These are phyloP conservation scores for Ctenosaura bakeri DNA, from an alignment of 2,797 vertebrate species.

Conservation along the genomic window DNA sequence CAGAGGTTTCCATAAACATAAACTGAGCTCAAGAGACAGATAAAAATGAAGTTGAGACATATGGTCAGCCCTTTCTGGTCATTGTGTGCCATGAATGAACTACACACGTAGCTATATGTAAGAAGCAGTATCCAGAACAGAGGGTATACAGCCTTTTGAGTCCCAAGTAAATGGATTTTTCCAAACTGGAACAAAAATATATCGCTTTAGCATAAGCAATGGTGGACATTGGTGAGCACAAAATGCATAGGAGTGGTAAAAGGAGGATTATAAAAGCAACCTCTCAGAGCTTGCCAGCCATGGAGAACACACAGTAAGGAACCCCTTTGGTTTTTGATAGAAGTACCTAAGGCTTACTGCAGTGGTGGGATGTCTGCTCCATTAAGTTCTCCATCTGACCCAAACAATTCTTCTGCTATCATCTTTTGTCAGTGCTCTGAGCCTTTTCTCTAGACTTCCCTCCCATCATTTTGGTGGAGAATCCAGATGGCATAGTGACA, in stretches of 20 bases:
- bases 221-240: background rate
- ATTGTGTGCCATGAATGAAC: background rate
- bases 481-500: too few species aligned
- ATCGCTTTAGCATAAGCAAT: background rate
- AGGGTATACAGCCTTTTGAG: background rate
- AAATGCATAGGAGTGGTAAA: background rate
- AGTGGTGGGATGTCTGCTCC: too few species aligned
- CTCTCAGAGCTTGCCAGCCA: too few species aligned
- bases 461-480: too few species aligned
- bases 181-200: background rate
- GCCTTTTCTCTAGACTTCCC: too few species aligned
- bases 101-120: background rate
- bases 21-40: background rate
- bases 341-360: too few species aligned
- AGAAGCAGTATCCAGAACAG: background rate
- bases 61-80: background rate
- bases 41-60: background rate
- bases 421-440: too few species aligned
- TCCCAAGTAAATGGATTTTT: background rate
- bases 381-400: too few species aligned
- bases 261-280: background rate
- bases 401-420: too few species aligned
- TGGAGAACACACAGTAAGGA: too few species aligned
- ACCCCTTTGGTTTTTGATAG: too few species aligned
- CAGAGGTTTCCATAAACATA: background rate